phyloP scores from a whole-genome alignment of 2,888 invertebrate species.

The Hypomecis punctinalis region DNA sequence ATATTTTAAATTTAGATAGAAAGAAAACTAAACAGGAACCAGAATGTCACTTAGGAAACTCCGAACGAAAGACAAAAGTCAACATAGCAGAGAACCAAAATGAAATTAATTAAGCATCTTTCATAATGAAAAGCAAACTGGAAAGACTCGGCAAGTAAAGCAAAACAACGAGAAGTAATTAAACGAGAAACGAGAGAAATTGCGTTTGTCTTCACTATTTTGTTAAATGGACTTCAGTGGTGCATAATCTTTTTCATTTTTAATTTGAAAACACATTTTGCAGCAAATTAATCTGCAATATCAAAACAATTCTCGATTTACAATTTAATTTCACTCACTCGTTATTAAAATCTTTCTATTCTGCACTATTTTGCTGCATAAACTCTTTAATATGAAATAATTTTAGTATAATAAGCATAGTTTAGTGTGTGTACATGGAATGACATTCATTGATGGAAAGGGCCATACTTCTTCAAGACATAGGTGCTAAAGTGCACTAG shows the following conservation, averaged over 20 bases:
- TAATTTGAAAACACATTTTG: background rate
- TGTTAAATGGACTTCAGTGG: slow-evolving; percentile 5
- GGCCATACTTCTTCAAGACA: no score
- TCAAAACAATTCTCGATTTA: no score
- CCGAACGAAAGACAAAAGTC: background rate
- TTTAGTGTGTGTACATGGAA: no score
- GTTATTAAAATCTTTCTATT: no score
- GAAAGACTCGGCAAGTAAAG: background rate
- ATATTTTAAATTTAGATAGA: no score
- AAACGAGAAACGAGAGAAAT: slow-evolving; percentile 2
- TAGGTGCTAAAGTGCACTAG: no score
- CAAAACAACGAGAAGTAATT: slow-evolving; percentile 2
- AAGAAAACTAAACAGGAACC: no score
- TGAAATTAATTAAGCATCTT: slow-evolving; percentile 15
- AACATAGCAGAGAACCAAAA: slow-evolving; percentile 1
- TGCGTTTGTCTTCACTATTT: slow-evolving; percentile 3
- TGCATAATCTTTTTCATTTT: background rate
- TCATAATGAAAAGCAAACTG: slow-evolving; percentile 13
- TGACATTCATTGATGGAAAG: no score
- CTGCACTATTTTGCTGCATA: no score
- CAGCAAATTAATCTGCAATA: background rate
- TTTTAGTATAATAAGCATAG: no score
- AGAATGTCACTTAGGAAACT: background rate
- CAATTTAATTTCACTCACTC: no score
- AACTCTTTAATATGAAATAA: no score